These are phyloP conservation scores for Tachyglossus aculeatus DNA, from an alignment of 2,797 vertebrate genomes.

Conservation along the genomic window DNA sequence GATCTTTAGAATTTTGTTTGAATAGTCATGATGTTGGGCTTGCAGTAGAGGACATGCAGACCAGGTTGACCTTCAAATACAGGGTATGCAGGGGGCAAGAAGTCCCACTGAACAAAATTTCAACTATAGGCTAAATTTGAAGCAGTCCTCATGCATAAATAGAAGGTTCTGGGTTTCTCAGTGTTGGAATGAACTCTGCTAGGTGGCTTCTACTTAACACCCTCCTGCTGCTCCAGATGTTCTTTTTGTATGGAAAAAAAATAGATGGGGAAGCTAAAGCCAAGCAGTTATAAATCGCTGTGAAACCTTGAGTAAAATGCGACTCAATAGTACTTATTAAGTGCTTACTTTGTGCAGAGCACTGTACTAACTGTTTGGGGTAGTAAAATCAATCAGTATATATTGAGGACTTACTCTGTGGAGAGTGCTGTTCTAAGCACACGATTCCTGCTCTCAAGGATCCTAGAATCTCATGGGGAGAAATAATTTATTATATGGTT, in stretches of 20 bases:
- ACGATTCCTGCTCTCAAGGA: background rate
- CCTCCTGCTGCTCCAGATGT: constrained; percentile 30
- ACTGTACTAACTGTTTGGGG: too few species aligned
- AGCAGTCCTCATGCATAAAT: constrained; percentile 21
- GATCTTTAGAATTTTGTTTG: constrained; percentile 29
- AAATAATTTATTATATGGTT: constrained; percentile 46
- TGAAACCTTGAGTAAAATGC: constrained; percentile 47
- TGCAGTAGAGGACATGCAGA: constrained; percentile 27
- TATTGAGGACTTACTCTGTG: too few species aligned
- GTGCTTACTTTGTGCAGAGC: too few species aligned
- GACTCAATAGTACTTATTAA: constrained; percentile 27
- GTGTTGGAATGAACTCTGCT: constrained; percentile 6
- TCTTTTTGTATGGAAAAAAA: constrained; percentile 6
- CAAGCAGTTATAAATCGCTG: constrained; percentile 8
- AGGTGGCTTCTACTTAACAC: constrained; percentile 23
- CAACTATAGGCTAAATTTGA: constrained; percentile 31
- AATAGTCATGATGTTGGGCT: constrained; percentile 51
- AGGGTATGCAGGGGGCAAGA: constrained; percentile 17
- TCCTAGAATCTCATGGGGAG: constrained; percentile 13
- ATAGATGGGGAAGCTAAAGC: too few species aligned
- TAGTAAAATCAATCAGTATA: too few species aligned
- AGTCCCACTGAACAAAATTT: constrained; percentile 18
- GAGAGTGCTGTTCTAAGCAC: too few species aligned
- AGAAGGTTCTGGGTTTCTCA: constrained; percentile 37
- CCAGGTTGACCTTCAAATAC: constrained; percentile 20